Percentiles rank a stretch among this genome's conserved stretches.
Evolutionary conservation across 64 coral and sea anemone genomes (phyloP).

Genomic region (Pocillopora damicornis): DNA sequence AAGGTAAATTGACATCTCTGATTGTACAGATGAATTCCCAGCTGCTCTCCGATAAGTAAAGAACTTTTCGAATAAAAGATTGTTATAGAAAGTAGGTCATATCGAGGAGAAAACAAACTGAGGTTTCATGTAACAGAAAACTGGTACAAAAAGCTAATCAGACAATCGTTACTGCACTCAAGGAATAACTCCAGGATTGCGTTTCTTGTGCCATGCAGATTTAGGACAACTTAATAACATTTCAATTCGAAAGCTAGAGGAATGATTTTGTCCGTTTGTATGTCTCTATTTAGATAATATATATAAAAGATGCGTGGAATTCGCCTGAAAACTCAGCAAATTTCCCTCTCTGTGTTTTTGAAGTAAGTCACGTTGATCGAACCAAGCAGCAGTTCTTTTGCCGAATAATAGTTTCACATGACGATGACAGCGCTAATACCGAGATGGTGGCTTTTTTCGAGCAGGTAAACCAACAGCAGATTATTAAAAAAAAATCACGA

Average conservation of each 20-base stretch:
- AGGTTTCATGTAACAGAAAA: neutral
- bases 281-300: neutral
- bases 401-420: neutral
- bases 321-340: neutral
- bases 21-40: no score
- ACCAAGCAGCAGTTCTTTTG: neutral
- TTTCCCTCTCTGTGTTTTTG: neutral
- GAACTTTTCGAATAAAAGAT: no score
- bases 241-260: no score
- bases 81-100: no score
- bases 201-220: no score
- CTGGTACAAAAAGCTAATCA: neutral
- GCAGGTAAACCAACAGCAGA: neutral
- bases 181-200: no score
- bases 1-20: neutral
- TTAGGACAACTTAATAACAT: no score
- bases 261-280: neutral
- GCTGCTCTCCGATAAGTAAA: no score
- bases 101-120: neutral
- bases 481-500: neutral
- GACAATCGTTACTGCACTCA: no score
- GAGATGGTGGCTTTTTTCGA: neutral
- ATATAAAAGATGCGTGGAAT: neutral
- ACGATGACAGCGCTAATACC: neutral
- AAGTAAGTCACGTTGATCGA: neutral